Evolutionary conservation across 1,140 invertebrate genomes (phyloP).

Genomic region (Pseudomyrmex pallidus): DNA sequence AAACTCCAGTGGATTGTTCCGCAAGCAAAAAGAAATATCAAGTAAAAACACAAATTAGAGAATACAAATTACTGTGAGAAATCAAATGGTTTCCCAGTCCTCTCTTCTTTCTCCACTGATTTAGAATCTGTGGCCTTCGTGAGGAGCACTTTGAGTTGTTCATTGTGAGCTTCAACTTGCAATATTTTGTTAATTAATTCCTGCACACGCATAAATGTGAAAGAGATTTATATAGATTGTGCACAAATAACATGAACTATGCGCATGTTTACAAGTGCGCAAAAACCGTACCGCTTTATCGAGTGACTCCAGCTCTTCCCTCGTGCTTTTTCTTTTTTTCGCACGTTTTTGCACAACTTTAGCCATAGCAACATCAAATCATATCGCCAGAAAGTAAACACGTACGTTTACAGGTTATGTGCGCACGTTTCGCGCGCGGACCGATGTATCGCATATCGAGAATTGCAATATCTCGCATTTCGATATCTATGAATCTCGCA

Average conservation of each 20-base stretch:
- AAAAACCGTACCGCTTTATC: conserved; percentile 76
- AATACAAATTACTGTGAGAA: conserved; percentile 86
- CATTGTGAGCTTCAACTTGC: conserved; percentile 87
- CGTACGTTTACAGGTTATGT: no score
- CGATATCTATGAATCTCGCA: no score
- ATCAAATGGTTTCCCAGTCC: conserved; percentile 85
- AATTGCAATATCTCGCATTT: not conserved
- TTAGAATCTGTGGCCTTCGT: conserved; percentile 81
- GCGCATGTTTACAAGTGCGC: conserved; percentile 25
- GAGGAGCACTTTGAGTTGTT: conserved; percentile 88
- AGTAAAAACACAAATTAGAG: conserved; percentile 7
- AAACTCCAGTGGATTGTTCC: conserved; percentile 43
- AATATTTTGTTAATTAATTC: conserved; percentile 88
- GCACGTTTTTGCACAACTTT: conserved; percentile 52
- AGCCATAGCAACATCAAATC: conserved; percentile 59
- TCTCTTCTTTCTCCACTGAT: conserved; percentile 59
- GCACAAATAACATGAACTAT: conserved; percentile 16
- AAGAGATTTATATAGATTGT: not conserved
- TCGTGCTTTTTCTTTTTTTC: conserved; percentile 65
- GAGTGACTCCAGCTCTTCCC: conserved; percentile 74
- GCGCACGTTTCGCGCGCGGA: no score
- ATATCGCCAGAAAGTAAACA: no score
- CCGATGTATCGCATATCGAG: no score
- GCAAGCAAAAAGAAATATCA: conserved; percentile 42
- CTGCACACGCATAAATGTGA: conserved; percentile 76